A percentile compares a stretch with the other conserved stretches of the same genome.
Conservation (phyloP, 2,888 invertebrate species). For the Ormyrus pomaceus region DNA sequence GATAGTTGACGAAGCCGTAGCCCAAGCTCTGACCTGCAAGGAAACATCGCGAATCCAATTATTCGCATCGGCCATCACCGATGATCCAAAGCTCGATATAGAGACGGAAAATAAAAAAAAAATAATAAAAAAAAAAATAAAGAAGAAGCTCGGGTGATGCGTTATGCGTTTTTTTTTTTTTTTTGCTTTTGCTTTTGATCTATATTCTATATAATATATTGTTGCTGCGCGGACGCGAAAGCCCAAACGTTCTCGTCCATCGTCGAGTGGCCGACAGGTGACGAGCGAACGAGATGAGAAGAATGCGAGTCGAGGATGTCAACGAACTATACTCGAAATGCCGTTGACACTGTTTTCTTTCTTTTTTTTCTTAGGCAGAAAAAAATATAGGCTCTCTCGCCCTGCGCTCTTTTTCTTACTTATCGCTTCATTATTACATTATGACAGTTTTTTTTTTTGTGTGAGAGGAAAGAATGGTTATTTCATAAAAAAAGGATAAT, state of each 20-base stretch:
- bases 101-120: neutral
- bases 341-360: slow-evolving; percentile 15
- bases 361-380: too few species aligned
- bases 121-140: neutral
- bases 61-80: slow-evolving; percentile 32
- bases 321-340: slow-evolving; percentile 33
- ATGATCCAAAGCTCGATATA: slow-evolving; percentile 11
- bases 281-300: slow-evolving; percentile 45
- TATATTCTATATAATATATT: neutral
- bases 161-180: too few species aligned
- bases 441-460: too few species aligned
- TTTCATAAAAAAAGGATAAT: neutral
- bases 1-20: slow-evolving; percentile 99
- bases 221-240: slow-evolving; percentile 31
- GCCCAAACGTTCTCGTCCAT: slow-evolving; percentile 48
- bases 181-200: neutral
- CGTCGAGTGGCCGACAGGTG: slow-evolving; percentile 50
- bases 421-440: too few species aligned
- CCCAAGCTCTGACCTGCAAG: slow-evolving; percentile 95
- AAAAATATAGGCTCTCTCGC: too few species aligned
- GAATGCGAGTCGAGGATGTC: slow-evolving; percentile 39
- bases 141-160: too few species aligned
- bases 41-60: slow-evolving; percentile 54
- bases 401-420: too few species aligned
- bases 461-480: neutral